These are phyloP conservation scores for Lypha dubia DNA, from an alignment of 2,888 invertebrate genomes.

Conservation along the genomic window DNA sequence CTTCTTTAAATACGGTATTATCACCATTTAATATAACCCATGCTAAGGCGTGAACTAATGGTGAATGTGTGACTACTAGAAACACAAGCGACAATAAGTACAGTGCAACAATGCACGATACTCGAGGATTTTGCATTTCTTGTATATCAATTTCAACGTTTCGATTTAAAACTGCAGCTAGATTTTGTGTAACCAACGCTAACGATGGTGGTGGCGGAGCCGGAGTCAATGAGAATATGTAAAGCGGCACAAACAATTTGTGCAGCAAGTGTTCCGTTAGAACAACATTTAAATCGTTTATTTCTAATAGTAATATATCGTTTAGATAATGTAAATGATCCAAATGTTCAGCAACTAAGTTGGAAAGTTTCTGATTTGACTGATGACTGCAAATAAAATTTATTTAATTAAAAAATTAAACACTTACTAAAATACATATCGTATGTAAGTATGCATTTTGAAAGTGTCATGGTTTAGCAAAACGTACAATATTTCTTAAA, in stretches of 20 bases:
- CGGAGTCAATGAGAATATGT: slow-evolving; percentile 94
- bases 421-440: too few species aligned
- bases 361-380: slow-evolving; percentile 94
- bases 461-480: too few species aligned
- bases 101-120: slow-evolving; percentile 94
- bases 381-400: slow-evolving; percentile 87
- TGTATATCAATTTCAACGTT: slow-evolving; percentile 85
- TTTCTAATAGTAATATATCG: slow-evolving; percentile 96
- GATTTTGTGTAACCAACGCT: slow-evolving; percentile 86
- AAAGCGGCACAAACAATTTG: slow-evolving; percentile 95
- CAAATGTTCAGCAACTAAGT: slow-evolving; percentile 97
- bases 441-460: too few species aligned
- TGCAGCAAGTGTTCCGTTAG: slow-evolving; percentile 96
- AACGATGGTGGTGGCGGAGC: slow-evolving; percentile 83
- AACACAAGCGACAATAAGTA: slow-evolving; percentile 97
- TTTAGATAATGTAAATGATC: slow-evolving; percentile 99
- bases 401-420: neutral
- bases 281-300: slow-evolving; percentile 96
- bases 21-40: slow-evolving; percentile 95
- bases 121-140: slow-evolving; percentile 87
- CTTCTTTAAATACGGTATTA: slow-evolving; percentile 87
- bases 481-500: too few species aligned
- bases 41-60: slow-evolving; percentile 94
- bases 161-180: slow-evolving; percentile 87
- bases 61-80: slow-evolving; percentile 95